A percentile compares a stretch with the other conserved stretches of the same genome.
Conservation (phyloP, 2,888 invertebrate species). For the Drosophila conformis region DNA sequence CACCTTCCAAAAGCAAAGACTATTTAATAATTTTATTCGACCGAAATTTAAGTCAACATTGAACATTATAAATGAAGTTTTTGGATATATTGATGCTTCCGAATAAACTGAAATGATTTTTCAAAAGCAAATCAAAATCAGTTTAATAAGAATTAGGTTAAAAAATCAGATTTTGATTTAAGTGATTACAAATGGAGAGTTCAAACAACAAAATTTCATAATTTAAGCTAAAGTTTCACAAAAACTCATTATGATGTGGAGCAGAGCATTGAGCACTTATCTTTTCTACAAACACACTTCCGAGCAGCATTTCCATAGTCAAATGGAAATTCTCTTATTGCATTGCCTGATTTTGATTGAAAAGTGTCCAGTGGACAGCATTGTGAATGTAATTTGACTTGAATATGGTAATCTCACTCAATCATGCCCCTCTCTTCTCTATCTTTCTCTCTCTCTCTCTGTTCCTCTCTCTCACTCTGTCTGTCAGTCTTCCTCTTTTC, state of each 20-base stretch:
- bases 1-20: neutral
- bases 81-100: neutral
- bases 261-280: neutral
- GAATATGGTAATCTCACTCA: conserved; percentile 72
- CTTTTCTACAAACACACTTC: neutral
- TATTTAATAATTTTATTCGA: neutral
- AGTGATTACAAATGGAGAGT: neutral
- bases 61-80: neutral
- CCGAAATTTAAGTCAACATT: neutral
- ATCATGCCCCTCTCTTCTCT: conserved; percentile 3
- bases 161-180: neutral
- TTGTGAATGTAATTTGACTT: conserved; percentile 71
- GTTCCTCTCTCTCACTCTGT: neutral
- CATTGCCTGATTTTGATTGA: conserved; percentile 68
- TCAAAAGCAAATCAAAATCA: neutral
- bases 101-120: neutral
- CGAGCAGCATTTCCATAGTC: neutral
- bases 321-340: conserved; percentile 43
- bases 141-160: neutral
- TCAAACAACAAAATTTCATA: neutral
- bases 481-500: neutral
- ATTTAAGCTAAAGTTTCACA: neutral
- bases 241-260: neutral
- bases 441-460: neutral
- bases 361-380: conserved; percentile 59